Conservation (phyloP, 2,888 invertebrate species). For the Aquatica leii region DNA sequence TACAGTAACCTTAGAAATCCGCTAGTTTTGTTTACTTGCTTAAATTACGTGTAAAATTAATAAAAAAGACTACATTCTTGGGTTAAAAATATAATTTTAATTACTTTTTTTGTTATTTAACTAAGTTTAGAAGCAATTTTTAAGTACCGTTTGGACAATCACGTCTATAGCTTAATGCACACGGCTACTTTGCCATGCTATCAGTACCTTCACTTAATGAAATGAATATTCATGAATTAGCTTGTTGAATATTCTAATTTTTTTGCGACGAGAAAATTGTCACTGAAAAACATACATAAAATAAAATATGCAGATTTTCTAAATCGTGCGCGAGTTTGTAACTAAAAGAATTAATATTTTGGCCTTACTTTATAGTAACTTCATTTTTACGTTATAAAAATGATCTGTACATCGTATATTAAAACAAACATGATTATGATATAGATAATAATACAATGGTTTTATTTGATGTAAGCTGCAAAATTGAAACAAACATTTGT, state of each 20-base stretch:
- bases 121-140: slow-evolving; percentile 14
- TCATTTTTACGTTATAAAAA: too few species aligned
- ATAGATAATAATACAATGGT: too few species aligned
- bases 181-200: slow-evolving; percentile 48
- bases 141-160: slow-evolving; percentile 41
- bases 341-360: not conserved
- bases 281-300: slow-evolving; percentile 46
- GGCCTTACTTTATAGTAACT: not conserved
- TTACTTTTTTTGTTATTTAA: too few species aligned
- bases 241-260: slow-evolving; percentile 53
- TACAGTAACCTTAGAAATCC: too few species aligned
- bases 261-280: slow-evolving; percentile 46
- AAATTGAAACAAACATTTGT: too few species aligned
- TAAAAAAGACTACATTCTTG: too few species aligned
- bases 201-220: slow-evolving; percentile 54
- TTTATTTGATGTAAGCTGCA: too few species aligned
- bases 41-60: too few species aligned
- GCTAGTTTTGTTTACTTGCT: too few species aligned
- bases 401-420: too few species aligned
- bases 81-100: too few species aligned
- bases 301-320: slow-evolving; percentile 42
- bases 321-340: slow-evolving; percentile 1
- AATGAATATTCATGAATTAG: slow-evolving; percentile 54
- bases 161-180: slow-evolving; percentile 46
- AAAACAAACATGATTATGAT: too few species aligned